Conservation (phyloP, 2,888 invertebrate species). For the Cataglyphis altisquamis region DNA sequence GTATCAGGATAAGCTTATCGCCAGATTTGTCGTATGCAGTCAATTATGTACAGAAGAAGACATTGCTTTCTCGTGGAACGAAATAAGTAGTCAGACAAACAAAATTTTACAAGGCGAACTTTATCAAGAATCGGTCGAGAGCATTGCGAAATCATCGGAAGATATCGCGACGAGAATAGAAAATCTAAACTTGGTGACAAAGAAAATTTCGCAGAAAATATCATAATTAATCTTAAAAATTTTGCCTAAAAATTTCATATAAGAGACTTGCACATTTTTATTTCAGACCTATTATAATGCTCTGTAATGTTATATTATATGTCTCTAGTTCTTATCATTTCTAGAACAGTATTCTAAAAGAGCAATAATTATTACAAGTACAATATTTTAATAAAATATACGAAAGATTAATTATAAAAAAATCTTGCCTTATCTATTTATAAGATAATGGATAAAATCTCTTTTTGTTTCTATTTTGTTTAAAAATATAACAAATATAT, state of each 20-base stretch:
- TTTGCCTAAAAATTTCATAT: neutral
- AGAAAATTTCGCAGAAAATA: conserved; percentile 57
- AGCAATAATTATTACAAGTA: neutral
- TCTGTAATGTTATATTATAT: neutral
- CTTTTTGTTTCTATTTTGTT: too few relatives aligned
- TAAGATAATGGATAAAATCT: too few relatives aligned
- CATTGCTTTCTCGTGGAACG: conserved; percentile 91
- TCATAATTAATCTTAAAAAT: conserved; percentile 55
- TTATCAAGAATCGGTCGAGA: neutral
- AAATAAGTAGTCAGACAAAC: conserved; percentile 89
- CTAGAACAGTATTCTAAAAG: neutral
- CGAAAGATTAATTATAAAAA: too few relatives aligned
- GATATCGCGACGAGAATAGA: conserved; percentile 69
- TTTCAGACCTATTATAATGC: neutral
- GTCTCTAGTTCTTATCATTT: neutral
- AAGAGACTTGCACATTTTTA: neutral
- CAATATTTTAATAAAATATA: neutral
- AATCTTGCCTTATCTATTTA: too few relatives aligned
- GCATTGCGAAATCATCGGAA: conserved; percentile 34
- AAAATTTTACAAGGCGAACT: conserved; percentile 73
- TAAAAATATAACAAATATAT: too few relatives aligned
- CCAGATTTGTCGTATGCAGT: conserved; percentile 95
- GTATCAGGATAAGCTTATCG: conserved; percentile 90
- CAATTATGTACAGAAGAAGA: conserved; percentile 90
- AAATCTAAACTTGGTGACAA: conserved; percentile 66